Base-by-base conservation (phyloP, 2,888 invertebrate species). In the Pogonocherus hispidulus region DNA sequence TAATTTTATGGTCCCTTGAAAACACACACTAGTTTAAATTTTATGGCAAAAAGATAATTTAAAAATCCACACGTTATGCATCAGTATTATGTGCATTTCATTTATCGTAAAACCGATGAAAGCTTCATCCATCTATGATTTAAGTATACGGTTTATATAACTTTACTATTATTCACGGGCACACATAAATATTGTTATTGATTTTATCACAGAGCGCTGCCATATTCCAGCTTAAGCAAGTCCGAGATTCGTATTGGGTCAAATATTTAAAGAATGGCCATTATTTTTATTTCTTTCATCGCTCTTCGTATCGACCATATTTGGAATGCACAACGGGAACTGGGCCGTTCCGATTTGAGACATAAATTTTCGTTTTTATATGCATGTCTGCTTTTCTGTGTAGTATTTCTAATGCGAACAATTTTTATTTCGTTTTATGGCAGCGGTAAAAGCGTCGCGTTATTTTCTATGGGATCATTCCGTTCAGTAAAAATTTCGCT, bases 281-380 rank as follows among this genome's bases (percentile, higher is more conserved):
- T 41, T 41, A 41, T 41, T 41, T 41, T 41, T 41, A 41, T 41
- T 41, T 16, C 41, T 9, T n/a, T 41, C n/a, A 16, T 41, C n/a
- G 5, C 41, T 41, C 41, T 41, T 16, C n/a, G 41, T 41, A 41
- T 41, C 4, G 41, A 3, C 41, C n/a, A 41, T 41, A 14, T 41
- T 41, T n/a, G 41, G 41, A 41, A 41, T 41, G 41, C 41, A 41
- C 14, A n/a, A 9, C 14, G 41, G 14, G 41, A 41, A 41, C 14
- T n/a, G 41, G 41, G 14, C 41, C 41, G 14, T 41, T 41, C 41
- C 41, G 41, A 41, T 41, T 41, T 41, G 1, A 9, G n/a, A 41
- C 41, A 41, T 41, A 41, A 41, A 41, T 41, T 41, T 4, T 41
- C n/a, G 41, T 41, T 41, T 41, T 41, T 41, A 41, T 16, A n/a